Evolutionary conservation across 2,888 invertebrate genomes (phyloP).

Genomic region (Ametastegia equiseti): DNA sequence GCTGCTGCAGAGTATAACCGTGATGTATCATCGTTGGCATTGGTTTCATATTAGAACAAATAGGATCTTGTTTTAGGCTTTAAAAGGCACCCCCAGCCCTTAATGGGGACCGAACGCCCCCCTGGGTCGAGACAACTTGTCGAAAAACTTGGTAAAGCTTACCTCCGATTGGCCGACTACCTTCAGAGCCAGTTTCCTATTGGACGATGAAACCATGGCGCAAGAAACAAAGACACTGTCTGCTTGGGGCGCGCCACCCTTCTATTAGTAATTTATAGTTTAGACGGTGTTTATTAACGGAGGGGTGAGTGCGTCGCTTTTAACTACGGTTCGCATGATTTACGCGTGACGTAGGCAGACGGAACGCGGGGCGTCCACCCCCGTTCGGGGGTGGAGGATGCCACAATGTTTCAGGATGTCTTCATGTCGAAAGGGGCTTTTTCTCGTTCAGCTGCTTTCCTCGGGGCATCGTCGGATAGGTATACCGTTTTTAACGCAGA

Average conservation of each 20-base stretch:
- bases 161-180: constrained; percentile 26
- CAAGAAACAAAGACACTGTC: constrained; percentile 50
- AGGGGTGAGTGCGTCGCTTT: constrained; percentile 69
- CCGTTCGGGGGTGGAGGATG: constrained; percentile 20
- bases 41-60: constrained; percentile 71
- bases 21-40: constrained; percentile 70
- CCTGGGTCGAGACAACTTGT: constrained; percentile 26
- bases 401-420: constrained; percentile 50
- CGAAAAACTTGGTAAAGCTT: neutral
- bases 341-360: constrained; percentile 54
- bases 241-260: constrained; percentile 51
- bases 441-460: constrained; percentile 56
- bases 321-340: constrained; percentile 69
- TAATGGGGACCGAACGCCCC: constrained; percentile 57
- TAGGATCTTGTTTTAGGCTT: constrained; percentile 62
- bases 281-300: constrained; percentile 68
- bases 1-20: no score
- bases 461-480: constrained; percentile 60
- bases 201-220: constrained; percentile 14
- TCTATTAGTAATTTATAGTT: constrained; percentile 61
- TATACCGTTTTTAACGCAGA: no score
- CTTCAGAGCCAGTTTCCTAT: neutral
- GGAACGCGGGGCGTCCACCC: constrained; percentile 37
- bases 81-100: constrained; percentile 58
- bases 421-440: constrained; percentile 60